Base-by-base conservation (phyloP, 2,113 vertebrate species). In the Amblyopsis rosae region DNA sequence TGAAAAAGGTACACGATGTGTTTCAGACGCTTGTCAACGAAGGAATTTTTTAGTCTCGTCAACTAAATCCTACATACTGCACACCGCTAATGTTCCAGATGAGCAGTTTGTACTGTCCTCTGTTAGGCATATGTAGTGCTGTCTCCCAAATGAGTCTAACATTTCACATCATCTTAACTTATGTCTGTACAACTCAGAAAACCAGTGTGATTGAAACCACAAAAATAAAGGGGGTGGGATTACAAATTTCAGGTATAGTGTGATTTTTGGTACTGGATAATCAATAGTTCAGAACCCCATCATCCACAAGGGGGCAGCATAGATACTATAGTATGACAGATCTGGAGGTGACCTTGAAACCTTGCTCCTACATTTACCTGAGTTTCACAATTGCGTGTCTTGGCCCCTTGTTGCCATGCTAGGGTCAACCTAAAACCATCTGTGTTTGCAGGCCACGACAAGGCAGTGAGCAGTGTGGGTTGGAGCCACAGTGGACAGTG, bases 401-500 rank as follows among this genome's bases (percentile, higher is more conserved):
- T 59, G 60, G 50, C 62, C 65, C 62, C 56, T 64, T 41, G 3
- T 56, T 70, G n/a, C 63, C 57, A 69, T 61, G 67, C 45, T 69
- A 72, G 60, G 12, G 66, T 61, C 1, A 71, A 60, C 73, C 65
- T 16, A 7, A 7, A 12, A 41, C 19, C 57, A n/a, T 59, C 33
- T 13, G 65, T 35, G 79, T 83, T 73, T 10, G 54, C 82, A 97
- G 96, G 94, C 69, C 96, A 96, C 4, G 89, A 94, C 70, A 93
- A 93, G 79, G 90, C 93, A 1, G 86, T 97, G 87, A 92, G 79
- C 71, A 86, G 86, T 48, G 77, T 96, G 79, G 90, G 84, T 70
- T 96, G 97, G 95, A 96, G 95, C 86, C 94, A 93, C 33, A 80
- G 92, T 70, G 90, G 87, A 76, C 90, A 87, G 64, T 93, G 90